Evolutionary conservation across 2,888 invertebrate species (phyloP).

Genomic region (Argyresthia goedartella): DNA sequence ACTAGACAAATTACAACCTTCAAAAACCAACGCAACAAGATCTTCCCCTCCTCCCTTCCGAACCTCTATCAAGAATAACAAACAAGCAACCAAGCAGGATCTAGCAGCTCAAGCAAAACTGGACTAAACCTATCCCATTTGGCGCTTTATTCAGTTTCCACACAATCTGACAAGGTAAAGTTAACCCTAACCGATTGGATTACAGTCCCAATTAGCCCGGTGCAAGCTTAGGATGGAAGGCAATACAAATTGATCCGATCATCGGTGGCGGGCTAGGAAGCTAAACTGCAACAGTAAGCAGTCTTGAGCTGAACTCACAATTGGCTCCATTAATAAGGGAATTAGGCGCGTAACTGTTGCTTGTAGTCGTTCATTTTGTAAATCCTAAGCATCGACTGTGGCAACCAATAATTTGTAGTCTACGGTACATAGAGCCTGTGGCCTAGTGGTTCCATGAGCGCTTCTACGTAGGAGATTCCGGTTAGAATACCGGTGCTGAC

Average conservation of each 20-base stretch:
- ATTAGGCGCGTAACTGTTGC: neutral
- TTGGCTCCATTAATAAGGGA: conserved; percentile 3
- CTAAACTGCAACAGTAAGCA: neutral
- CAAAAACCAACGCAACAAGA: conserved; percentile 23
- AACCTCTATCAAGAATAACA: neutral
- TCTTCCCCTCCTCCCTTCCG: conserved; percentile 12
- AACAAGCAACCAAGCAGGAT: too few relatives aligned
- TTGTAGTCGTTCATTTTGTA: neutral
- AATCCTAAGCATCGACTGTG: neutral
- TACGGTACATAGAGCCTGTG: too few relatives aligned
- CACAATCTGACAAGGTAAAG: conserved; percentile 1
- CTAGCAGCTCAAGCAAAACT: neutral
- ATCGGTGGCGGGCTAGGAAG: conserved; percentile 13
- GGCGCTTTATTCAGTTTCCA: neutral
- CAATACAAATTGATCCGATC: conserved; percentile 51
- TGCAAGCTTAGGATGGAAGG: conserved; percentile 29
- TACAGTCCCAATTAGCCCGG: neutral
- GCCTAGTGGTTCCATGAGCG: too few relatives aligned
- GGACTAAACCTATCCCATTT: neutral
- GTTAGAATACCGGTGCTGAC: too few relatives aligned
- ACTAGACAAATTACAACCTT: conserved; percentile 42
- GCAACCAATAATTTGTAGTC: too few relatives aligned
- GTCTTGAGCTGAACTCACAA: neutral
- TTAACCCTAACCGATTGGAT: neutral
- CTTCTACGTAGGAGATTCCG: too few relatives aligned